Evolutionary conservation across 2,113 vertebrate genomes (phyloP), one percentile per base, ranked within the genome.

Genomic region (Atherinomorus stipes): DNA sequence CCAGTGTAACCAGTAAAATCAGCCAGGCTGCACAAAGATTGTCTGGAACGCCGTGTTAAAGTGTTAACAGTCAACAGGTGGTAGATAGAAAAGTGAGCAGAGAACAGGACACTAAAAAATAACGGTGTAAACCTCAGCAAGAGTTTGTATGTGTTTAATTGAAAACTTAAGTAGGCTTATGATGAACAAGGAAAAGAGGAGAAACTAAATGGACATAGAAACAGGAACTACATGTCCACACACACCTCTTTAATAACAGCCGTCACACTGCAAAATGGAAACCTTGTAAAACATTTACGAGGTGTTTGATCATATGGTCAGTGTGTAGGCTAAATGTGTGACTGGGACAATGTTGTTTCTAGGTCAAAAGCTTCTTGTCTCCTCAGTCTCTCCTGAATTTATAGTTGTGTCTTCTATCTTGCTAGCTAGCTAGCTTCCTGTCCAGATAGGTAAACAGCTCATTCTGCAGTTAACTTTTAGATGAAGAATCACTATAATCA

Each of bases 261-360:
- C 7, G 23, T 37, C 63, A 22, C 16, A 49, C 67, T 44, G 58
- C 57, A 26, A 34, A 53, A 58, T 13, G 1, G 2, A 62, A 53
- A 67, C 52, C 18, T 47, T 74, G 37, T 23, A 45, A 79, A 53
- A 62, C 0, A 45, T 85, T 83, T 83, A 83, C 38, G 65, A 87
- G 82, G 44, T 67, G 63, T 16, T 42, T 7, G 63, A 56, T 70
- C 64, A 67, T 76, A 60, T 73, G 65, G 47, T 21, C 66, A 58
- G 83, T 56, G 57, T 74, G 72, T 63, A 26, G 62, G 81, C 73
- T 79, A 76, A 74, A 76, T 74, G 60, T 56, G 78, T 45, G 50
- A 64, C 22, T 37, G 23, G 16, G 56, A 12, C 22, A 37, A 18
- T 19, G 18, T 11, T 25, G 11, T 5, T 34, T 9, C 70, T 80